Evolutionary conservation across 2,888 invertebrate genomes (phyloP).

Genomic region (Leucophenga maculata): DNA sequence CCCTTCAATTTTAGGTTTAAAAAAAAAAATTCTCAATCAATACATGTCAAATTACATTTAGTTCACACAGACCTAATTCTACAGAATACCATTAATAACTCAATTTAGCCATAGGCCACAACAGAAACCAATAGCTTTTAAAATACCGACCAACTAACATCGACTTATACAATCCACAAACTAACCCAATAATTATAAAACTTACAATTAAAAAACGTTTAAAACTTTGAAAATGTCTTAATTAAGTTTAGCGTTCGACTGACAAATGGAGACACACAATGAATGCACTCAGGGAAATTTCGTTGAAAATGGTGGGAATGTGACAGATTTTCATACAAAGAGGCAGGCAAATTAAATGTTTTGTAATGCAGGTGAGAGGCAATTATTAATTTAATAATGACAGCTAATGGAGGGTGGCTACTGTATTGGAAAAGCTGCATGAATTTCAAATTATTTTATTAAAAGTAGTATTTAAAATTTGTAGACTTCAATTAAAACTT

Average conservation of each 20-base stretch:
- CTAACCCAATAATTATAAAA: constrained; percentile 53
- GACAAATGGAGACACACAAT: neutral
- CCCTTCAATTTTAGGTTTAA: neutral
- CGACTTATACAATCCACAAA: constrained; percentile 52
- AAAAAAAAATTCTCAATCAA: neutral
- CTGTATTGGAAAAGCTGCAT: no score
- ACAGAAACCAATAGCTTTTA: constrained; percentile 42
- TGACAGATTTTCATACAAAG: constrained; percentile 55
- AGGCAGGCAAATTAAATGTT: no score
- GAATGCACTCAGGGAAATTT: neutral
- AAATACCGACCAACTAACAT: constrained; percentile 43
- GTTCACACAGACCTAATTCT: constrained; percentile 38
- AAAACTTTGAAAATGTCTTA: constrained; percentile 58
- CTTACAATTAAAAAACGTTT: constrained; percentile 61
- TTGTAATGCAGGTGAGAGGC: constrained; percentile 22
- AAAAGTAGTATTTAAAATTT: neutral
- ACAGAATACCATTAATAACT: constrained; percentile 52
- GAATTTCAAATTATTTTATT: neutral
- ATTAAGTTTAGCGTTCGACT: constrained; percentile 41
- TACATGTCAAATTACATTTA: constrained; percentile 35
- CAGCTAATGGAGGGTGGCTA: neutral
- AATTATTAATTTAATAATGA: constrained; percentile 38
- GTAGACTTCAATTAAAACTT: neutral
- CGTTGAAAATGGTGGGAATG: constrained; percentile 50
- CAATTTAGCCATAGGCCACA: constrained; percentile 58